Base-by-base conservation (phyloP, 92 coral and sea anemone genomes). In the Montipora capitata region DNA sequence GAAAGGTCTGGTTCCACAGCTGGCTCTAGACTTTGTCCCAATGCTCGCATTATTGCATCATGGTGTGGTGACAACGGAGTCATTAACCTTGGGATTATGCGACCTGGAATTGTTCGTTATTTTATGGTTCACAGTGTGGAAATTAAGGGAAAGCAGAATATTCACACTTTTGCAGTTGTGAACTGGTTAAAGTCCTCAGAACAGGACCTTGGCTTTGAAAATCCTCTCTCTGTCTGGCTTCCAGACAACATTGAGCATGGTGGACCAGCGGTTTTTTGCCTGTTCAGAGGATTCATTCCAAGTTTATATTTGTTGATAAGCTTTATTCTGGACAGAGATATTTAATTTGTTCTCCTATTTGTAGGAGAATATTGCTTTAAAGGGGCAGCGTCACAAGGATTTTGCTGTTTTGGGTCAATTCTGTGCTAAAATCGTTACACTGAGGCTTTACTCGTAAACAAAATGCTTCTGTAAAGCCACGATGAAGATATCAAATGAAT, bases 141-240 rank as follows among this genome's bases (percentile, higher is more conserved):
- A 11, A 71, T 78, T 12, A 56, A 48, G 38, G 58, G 72, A 78
- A 59, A 87, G 70, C 83, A 87, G 56, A 59, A 1, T 13, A 79
- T 57, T 10, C 94, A 91, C 61, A 71, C 79, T 11, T 91, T 87
- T 91, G 94, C 92, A 4, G 85, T 83, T 91, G 94, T 91, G 72
- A 65, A 73, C 18, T 87, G 94, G 92, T 83, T 72, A 59, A 87
- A 64, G 68, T 78, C 87, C 44, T 77, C 90, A 35, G 72, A 78
- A 27, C 63, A 39, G 45, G 75, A 86, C 45, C 74, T 83, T 70
- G 74, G 76, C 4, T 90, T 69, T 85, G 82, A 90, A 71, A 91
- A 91, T 76, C 85, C 87, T 0, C 66, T 82, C 10, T 69, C 72
- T 58, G 79, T 75, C 1, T 86, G 88, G 88, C 73, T 68, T 65